phyloP scores from a whole-genome alignment of 2,797 vertebrate species.

The Macrochelys suwanniensis region DNA sequence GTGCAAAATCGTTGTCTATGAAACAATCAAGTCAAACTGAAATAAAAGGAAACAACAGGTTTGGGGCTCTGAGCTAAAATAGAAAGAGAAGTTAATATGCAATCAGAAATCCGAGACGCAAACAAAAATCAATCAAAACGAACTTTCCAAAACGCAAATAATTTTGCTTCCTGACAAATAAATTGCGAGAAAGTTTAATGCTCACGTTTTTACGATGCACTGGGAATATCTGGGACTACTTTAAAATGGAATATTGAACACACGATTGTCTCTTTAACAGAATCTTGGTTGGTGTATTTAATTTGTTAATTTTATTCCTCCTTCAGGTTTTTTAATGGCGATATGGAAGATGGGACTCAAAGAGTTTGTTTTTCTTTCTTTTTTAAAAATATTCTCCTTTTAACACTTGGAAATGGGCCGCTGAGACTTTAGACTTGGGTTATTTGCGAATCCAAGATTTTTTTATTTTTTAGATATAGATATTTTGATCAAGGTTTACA shows the following conservation, averaged over 20 bases:
- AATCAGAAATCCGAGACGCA: not conserved
- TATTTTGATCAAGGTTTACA: conserved; percentile 6
- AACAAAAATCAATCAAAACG: conserved; percentile 37
- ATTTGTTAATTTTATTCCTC: not conserved
- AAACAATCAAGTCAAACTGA: not conserved
- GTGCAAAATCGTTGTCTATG: not conserved
- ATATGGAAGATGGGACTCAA: not conserved
- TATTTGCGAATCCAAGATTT: not conserved
- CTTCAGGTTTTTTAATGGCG: not conserved
- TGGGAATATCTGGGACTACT: not conserved
- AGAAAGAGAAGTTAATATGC: not conserved
- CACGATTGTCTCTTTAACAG: not conserved
- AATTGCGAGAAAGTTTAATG: not conserved
- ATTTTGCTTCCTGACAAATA: conserved; percentile 8
- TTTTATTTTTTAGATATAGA: not conserved
- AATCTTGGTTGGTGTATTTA: not conserved
- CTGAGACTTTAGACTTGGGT: conserved; percentile 45
- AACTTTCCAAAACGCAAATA: conserved; percentile 2
- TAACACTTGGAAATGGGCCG: conserved; percentile 34
- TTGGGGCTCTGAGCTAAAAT: not conserved
- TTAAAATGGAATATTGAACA: not conserved
- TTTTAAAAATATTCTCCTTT: not conserved
- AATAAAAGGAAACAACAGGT: not conserved
- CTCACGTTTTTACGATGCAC: conserved; percentile 2
- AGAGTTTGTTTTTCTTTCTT: not conserved